Conservation (phyloP, 2,797 vertebrate species). For the Nyctibius grandis region DNA sequence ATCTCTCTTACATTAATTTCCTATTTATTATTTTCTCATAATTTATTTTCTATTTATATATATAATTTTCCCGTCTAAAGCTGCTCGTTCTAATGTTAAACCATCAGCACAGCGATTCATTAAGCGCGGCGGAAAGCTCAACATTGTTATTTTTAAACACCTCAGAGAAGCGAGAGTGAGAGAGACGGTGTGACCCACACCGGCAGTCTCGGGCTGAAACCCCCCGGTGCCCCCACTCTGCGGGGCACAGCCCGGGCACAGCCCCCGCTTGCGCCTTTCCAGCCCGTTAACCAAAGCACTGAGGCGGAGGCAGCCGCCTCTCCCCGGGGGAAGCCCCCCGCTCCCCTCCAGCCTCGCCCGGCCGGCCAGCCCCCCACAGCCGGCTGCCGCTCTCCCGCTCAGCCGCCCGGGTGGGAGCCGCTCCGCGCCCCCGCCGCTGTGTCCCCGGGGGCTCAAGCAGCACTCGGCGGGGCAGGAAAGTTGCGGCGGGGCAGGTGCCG, state of each 20-base stretch:
- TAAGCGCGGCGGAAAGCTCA: not conserved
- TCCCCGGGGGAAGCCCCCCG: not conserved
- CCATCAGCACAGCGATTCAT: not conserved
- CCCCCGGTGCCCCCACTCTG: fast-evolving
- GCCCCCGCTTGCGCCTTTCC: not conserved
- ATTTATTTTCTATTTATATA: too few species aligned
- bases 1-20: fast-evolving
- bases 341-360: not conserved
- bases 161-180: not conserved
- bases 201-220: fast-evolving
- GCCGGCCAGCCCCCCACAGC: not conserved
- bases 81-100: fast-evolving
- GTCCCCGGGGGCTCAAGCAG: not conserved
- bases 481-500: not conserved
- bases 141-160: not conserved
- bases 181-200: not conserved
- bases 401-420: not conserved
- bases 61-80: not conserved
- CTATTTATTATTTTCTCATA: too few species aligned
- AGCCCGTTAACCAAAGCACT: not conserved
- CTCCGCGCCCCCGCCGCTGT: not conserved
- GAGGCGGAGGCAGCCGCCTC: not conserved
- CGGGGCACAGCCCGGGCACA: not conserved
- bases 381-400: not conserved
- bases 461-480: not conserved